Percentiles rank a stretch among this genome's conserved stretches.
Evolutionary conservation across 2,113 vertebrate genomes (phyloP).

Genomic region (Ophthalmotilapia sp.): DNA sequence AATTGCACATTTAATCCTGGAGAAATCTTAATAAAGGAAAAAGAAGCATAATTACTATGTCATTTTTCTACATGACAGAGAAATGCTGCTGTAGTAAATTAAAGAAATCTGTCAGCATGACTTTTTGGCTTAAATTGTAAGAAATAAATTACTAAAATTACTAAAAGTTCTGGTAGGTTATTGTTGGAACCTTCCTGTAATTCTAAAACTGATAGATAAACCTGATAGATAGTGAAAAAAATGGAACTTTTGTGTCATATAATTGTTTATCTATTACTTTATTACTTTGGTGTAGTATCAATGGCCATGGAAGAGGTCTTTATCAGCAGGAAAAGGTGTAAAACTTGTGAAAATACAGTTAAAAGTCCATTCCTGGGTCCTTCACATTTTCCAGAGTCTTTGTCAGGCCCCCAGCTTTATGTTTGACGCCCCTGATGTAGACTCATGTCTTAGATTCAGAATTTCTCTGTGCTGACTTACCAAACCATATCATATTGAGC

Average conservation of each 20-base stretch:
- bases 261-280: not conserved
- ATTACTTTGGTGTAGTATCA: not conserved
- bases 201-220: not conserved
- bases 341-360: accelerated
- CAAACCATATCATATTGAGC: not conserved
- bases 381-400: not conserved
- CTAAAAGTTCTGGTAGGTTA: not conserved
- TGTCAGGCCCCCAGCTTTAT: not conserved
- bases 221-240: not conserved
- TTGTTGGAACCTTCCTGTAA: not conserved
- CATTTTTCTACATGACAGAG: not conserved
- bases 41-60: accelerated
- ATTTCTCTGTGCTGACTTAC: not conserved
- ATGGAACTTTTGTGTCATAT: not conserved
- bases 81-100: not conserved
- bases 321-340: not conserved
- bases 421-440: not conserved
- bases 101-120: not conserved
- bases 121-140: not conserved
- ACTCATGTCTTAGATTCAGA: not conserved
- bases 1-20: not conserved
- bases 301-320: not conserved
- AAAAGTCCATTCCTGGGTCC: not conserved
- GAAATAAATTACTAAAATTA: not conserved
- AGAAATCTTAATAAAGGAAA: not conserved